Base-by-base conservation (phyloP, 2,888 invertebrate genomes). In the Gymnocheta viridis region DNA sequence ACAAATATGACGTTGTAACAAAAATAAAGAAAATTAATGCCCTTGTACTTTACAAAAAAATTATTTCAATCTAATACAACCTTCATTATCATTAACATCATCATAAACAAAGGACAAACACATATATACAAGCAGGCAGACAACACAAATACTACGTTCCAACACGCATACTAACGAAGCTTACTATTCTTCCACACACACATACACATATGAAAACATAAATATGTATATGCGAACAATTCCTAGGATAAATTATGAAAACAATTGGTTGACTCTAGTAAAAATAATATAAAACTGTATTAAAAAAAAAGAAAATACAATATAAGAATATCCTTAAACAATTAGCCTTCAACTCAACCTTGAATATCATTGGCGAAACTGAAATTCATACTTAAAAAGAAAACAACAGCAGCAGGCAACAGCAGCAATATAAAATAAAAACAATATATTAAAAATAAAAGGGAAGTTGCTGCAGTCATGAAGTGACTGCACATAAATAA, bases 291-390 rank as follows among this genome's bases (percentile, higher is more conserved):
- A 73, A 27, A 67, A 5, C 38, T 64, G 56, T 27, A 54, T 62
- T 32, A 32, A 19, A 67, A 67, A 51, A 54, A 54, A 58, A 41
- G 47, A 14, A 58, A 49, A 49, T 64, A 49, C 17, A 44, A 35
- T 47, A 17, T 19, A 44, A 76, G 29, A 38, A 54, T 41, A 76
- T 69, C n/a, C 69, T 70, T 69, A 47, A 73, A 66, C 76, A 80
- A 84, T 84, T 82, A 79, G 81, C 85, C 85, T 85, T 85, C 85
- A 85, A 83, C 85, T 72, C 79, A 82, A 76, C 86, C 86, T 85
- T 86, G 86, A 51, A 44, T 79, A 67, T 82, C 86, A 82, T 78
- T 85, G 85, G 62, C 73, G 66, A 56, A 79, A 62, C 41, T 47
- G 27, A 35, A 66, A 77, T 58, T 77, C 17, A 27, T 47, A 35